Evolutionary conservation across 2,113 vertebrate genomes (phyloP), one percentile per base, ranked within the genome.

Genomic region (Coracopsis vasa): DNA sequence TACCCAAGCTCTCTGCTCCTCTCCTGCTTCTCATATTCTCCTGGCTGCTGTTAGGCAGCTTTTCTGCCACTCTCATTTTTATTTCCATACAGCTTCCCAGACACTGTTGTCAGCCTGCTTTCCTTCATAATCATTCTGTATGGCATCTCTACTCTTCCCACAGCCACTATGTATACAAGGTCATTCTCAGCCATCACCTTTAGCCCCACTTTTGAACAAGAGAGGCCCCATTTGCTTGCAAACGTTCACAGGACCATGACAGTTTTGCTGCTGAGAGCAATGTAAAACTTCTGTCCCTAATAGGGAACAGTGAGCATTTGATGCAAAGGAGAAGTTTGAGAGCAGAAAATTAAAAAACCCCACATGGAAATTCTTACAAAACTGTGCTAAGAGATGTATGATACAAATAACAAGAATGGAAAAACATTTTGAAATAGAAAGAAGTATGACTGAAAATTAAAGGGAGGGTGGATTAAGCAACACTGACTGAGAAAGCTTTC

Each of bases 381-480:
- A 90, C 7, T 81, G 14, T 54, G 35, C 39, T 35, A 71, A 33
- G 29, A 79, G 79, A 61, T 0, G 11, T 39, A 79, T 20, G 48
- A 95, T 72, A 79, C 18, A 85, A 81, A 74, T 78, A 75, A 72
- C 9, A 86, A 44, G 62, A 85, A 88, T 48, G 85, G 88, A 94
- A 94, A 93, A 93, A 65, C 13, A 44, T 69, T 86, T 72, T 94
- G 35, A 85, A 92, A 88, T 81, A 75, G 65, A 44, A 91, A 81
- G 45, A 87, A 91, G 3, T 64, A 48, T 14, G 9, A 60, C 4
- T 69, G 35, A 79, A 95, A 94, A 94, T 80, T 45, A 92, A 93
- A 90, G 27, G 20, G 23, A 5, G 20, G 19, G 15, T 66, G 12
- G 42, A 88, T 94, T 90, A 80, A 50, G 83, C 80, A 94, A 94